Evolutionary conservation across 1,140 invertebrate genomes (phyloP).

Genomic region (Diuraphis noxia): DNA sequence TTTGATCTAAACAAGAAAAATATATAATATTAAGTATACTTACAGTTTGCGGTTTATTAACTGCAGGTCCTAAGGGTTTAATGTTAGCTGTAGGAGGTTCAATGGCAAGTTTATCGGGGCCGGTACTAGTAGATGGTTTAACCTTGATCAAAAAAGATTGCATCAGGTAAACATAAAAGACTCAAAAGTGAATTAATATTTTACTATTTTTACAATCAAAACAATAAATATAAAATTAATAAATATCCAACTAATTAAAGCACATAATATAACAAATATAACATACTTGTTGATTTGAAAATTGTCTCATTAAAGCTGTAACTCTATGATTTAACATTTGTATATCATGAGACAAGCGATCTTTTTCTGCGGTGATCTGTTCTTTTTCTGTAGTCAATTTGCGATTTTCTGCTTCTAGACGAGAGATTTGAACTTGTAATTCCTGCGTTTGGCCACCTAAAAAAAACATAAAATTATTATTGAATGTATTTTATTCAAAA

Average conservation of each 20-base stretch:
- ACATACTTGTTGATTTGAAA: slow-evolving; percentile 63
- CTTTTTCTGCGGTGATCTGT: slow-evolving; percentile 68
- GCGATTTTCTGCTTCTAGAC: slow-evolving; percentile 41
- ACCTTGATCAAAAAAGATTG: slow-evolving; percentile 59
- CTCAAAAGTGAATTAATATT: background rate
- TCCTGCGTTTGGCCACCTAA: slow-evolving; percentile 22
- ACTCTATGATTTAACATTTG: slow-evolving; percentile 75
- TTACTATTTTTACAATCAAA: background rate
- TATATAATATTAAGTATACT: slow-evolving; percentile 12
- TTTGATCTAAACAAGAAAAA: background rate
- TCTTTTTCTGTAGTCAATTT: slow-evolving; percentile 66
- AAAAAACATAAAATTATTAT: background rate
- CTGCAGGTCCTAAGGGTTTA: slow-evolving; percentile 78
- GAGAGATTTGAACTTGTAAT: background rate
- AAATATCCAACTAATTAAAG: background rate
- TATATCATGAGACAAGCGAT: slow-evolving; percentile 69
- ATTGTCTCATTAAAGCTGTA: slow-evolving; percentile 76
- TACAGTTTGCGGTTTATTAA: slow-evolving; percentile 60
- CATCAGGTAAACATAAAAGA: background rate
- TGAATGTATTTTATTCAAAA: background rate
- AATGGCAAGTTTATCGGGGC: slow-evolving; percentile 70
- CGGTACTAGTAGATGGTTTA: slow-evolving; percentile 68
- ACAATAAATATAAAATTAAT: background rate
- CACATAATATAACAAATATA: background rate
- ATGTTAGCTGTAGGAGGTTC: slow-evolving; percentile 91